Percentiles rank a stretch among this genome's conserved stretches.
Conservation (phyloP, 2,888 invertebrate genomes). For the Nemapogon koenigi region DNA sequence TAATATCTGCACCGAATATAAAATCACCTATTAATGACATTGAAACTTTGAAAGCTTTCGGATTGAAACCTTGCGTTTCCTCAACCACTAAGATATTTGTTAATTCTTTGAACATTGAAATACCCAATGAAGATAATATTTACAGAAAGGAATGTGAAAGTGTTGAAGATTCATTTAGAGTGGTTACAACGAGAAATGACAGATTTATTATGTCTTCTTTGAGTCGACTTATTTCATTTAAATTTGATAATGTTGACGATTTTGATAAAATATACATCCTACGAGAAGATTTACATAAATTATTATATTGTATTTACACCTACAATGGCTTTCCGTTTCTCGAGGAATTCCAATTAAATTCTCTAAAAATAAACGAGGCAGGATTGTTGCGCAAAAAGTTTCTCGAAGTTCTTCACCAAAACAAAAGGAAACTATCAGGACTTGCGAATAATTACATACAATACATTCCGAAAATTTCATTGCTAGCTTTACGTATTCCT, state of each 20-base stretch:
- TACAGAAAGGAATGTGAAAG: conserved; percentile 10
- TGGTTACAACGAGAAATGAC: conserved; percentile 2
- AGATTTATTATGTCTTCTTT: conserved; percentile 10
- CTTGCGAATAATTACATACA: neutral
- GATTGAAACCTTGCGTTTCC: conserved; percentile 4
- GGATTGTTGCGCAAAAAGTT: conserved; percentile 10
- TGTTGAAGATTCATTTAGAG: neutral
- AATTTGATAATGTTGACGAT: conserved; percentile 3
- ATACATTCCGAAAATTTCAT: neutral
- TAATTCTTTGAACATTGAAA: conserved; percentile 2
- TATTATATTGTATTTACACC: conserved; percentile 10
- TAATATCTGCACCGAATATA: conserved; percentile 9
- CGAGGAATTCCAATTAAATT: conserved; percentile 1
- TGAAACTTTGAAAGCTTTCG: neutral
- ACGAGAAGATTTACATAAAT: conserved; percentile 10
- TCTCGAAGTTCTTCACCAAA: conserved; percentile 1
- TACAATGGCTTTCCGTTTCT: conserved; percentile 15
- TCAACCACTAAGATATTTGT: neutral
- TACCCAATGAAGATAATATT: conserved; percentile 4
- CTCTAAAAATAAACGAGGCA: conserved; percentile 11
- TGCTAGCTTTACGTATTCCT: conserved; percentile 6
- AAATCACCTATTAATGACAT: conserved; percentile 3
- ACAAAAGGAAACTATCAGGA: conserved; percentile 4
- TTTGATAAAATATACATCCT: conserved; percentile 10
- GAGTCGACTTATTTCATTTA: conserved; percentile 10